Base-by-base conservation (phyloP, 2,797 vertebrate species). In the Takifugu rubripes region DNA sequence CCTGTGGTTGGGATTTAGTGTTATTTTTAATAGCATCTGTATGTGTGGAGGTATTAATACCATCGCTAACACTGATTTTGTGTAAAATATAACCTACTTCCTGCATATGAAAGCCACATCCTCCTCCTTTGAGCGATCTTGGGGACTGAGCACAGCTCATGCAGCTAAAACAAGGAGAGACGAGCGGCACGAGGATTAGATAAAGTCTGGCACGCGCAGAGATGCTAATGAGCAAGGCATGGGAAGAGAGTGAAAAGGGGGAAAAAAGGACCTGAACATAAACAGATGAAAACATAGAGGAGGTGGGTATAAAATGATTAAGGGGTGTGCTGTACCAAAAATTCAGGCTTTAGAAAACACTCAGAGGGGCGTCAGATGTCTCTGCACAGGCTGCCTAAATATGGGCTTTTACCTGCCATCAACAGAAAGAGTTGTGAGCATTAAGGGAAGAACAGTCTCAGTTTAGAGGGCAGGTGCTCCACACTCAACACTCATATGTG, bases 181-280 rank as follows among this genome's bases (percentile, higher is more conserved):
- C 64, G 66, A 80, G 69, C 74, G 54, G 66, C 67, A 54, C 3
- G 59, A 73, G 84, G 81, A 84, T 87, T 81, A 86, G 68, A 78
- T 77, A n/a, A 78, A 78, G 77, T 80, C 84, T 84, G 79, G 74
- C 79, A 80, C 81, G 72, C 58, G 68, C 78, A 66, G 77, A 83
- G 74, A 77, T 49, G 70, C 84, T 89, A 84, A 88, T 79, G 79
- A 84, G 79, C 72, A 69, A 75, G 61, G 63, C 61, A 40, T 14
- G 68, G 70, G 64, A 67, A 70, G 66, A 75, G 72, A 73, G 72
- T 61, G 68, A 74, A 66, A 56, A 14, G 49, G 59, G 40, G 40
- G 14, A 29, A 52, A 46, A 36, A 29, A 52, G 31, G 17, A 10
- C 11, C 45, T 46, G 56, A 45, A 52, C 9, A 65, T 49, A 72